phyloP scores from a whole-genome alignment of 2,797 vertebrate species.

The Falco concolor region DNA sequence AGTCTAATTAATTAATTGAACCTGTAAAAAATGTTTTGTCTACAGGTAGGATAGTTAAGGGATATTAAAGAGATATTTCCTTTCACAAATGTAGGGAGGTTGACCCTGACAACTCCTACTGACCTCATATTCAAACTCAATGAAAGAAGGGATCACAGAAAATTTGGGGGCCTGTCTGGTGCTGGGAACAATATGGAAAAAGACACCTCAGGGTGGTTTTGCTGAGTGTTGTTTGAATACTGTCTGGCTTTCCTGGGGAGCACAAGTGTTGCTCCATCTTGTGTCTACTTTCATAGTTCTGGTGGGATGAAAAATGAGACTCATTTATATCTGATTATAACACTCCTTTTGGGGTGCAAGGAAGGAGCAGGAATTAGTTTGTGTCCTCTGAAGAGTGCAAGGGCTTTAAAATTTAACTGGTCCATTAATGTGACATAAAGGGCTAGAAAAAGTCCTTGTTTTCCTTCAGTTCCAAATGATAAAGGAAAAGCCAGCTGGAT shows the following conservation, averaged over 20 bases:
- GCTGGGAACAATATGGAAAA: not conserved
- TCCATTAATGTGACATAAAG: not conserved
- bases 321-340: not conserved
- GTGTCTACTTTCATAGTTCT: not conserved
- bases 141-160: conserved; percentile 21
- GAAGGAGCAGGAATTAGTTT: not conserved
- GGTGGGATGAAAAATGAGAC: not conserved
- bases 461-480: not conserved
- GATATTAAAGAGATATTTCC: not conserved
- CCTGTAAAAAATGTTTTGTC: not conserved
- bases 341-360: not conserved
- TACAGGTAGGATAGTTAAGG: not conserved
- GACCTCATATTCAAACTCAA: not conserved
- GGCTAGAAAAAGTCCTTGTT: not conserved
- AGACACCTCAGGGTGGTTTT: not conserved
- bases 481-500: not conserved
- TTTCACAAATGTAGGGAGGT: not conserved
- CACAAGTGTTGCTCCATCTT: conserved; percentile 6
- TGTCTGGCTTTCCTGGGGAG: not conserved
- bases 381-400: not conserved
- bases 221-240: conserved; percentile 46
- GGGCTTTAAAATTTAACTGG: not conserved
- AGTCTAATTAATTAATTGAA: not conserved
- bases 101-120: not conserved
- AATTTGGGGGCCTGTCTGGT: not conserved